A percentile compares a stretch with the other conserved stretches of the same genome.
phyloP scores from a whole-genome alignment of 2,797 vertebrate species.

The Tokudaia muenninki region DNA sequence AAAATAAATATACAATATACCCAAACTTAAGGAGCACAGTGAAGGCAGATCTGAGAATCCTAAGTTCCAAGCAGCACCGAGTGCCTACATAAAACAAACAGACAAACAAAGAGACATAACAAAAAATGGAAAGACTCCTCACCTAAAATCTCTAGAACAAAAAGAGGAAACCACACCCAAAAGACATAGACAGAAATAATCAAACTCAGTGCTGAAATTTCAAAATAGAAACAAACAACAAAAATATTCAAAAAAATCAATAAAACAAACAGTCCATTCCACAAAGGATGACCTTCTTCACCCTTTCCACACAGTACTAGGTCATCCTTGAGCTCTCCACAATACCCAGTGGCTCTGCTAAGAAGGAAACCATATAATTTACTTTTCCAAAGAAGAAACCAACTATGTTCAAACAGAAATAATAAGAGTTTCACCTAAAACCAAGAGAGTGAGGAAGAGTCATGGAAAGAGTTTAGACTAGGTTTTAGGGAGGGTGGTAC shows the following conservation, averaged over 20 bases:
- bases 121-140: not conserved
- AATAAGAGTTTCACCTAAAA: not conserved
- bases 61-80: not conserved
- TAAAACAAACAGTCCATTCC: not conserved
- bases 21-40: not conserved
- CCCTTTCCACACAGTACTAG: not conserved
- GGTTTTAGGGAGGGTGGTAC: not conserved
- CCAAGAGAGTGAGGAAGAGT: not conserved
- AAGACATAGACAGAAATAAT: not conserved
- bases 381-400: not conserved
- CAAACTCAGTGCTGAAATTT: not conserved
- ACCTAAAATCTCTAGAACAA: not conserved
- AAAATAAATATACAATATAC: not conserved
- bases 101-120: no score
- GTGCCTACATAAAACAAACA: not conserved
- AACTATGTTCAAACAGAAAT: not conserved
- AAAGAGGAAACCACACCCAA: no score
- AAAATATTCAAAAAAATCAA: not conserved
- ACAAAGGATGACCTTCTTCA: not conserved
- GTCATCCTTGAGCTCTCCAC: not conserved
- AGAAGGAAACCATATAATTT: not conserved
- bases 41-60: not conserved
- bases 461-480: not conserved
- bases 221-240: not conserved
- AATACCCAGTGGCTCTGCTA: not conserved